A percentile compares a stretch with the other conserved stretches of the same genome.
Conservation (phyloP, 2,797 vertebrate species). For the Alcedo atthis region DNA sequence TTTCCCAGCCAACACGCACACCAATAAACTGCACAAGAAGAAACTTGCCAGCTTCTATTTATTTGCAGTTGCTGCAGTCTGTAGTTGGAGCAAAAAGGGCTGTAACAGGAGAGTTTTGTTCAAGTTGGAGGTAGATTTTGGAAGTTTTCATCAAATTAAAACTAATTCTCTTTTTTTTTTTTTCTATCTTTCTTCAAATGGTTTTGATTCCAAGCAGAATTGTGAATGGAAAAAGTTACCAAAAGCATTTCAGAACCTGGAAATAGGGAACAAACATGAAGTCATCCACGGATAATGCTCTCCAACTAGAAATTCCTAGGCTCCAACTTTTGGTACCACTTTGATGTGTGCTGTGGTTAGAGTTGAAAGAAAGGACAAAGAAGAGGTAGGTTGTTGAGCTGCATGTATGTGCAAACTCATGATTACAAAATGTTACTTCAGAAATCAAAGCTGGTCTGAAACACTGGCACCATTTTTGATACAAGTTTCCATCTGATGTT, state of each 20-base stretch:
- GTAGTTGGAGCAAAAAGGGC: background rate
- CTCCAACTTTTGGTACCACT: background rate
- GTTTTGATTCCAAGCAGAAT: background rate
- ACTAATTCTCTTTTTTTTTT: background rate
- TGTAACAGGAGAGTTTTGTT: background rate
- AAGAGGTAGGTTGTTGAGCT: background rate
- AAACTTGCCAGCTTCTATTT: constrained; percentile 57
- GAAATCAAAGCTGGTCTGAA: background rate
- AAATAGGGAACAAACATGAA: constrained; percentile 43
- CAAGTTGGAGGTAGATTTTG: background rate
- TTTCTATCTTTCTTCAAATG: background rate
- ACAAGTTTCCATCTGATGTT: background rate
- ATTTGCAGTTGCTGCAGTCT: constrained; percentile 10
- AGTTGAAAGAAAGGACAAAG: constrained; percentile 39
- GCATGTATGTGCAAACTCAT: background rate
- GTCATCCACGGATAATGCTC: constrained; percentile 18
- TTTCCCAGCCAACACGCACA: constrained; percentile 45
- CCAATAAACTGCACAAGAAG: constrained; percentile 62
- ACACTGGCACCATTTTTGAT: background rate
- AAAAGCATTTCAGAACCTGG: background rate
- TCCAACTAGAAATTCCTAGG: background rate
- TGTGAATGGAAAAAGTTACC: constrained; percentile 33
- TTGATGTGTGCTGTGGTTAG: constrained; percentile 47
- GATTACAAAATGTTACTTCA: background rate
- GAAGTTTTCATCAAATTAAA: background rate